These are phyloP conservation scores for Galeopterus variegatus DNA, from an alignment of 2,113 vertebrate genomes.

Conservation along the genomic window DNA sequence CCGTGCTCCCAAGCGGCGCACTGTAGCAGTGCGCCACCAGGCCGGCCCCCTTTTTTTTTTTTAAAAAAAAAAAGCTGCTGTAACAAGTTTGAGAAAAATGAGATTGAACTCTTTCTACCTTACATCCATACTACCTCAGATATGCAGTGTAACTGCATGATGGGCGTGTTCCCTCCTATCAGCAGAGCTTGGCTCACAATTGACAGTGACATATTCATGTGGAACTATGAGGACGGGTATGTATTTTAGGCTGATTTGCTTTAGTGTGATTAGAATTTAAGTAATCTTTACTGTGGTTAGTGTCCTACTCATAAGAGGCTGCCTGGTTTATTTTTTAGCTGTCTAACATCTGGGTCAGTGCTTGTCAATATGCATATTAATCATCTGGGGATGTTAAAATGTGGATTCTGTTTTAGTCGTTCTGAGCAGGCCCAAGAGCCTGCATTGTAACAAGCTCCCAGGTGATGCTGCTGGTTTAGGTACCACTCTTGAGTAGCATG, in stretches of 20 bases:
- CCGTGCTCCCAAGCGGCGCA: no score
- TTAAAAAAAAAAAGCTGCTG: not conserved
- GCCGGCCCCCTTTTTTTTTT: no score
- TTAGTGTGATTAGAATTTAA: not conserved
- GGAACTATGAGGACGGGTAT: slow-evolving; percentile 99
- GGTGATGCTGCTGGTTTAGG: not conserved
- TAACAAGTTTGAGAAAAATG: not conserved
- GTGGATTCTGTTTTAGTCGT: not conserved
- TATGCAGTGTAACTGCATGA: slow-evolving; percentile 99
- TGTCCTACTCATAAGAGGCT: not conserved
- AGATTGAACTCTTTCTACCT: slow-evolving; percentile 80
- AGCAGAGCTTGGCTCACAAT: slow-evolving; percentile 98
- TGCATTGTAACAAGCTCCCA: not conserved
- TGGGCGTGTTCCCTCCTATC: slow-evolving; percentile 99
- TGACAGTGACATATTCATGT: slow-evolving; percentile 99
- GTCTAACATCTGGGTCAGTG: not conserved
- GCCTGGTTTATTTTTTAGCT: slow-evolving; percentile 9
- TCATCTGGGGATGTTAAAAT: not conserved
- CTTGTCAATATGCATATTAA: not conserved
- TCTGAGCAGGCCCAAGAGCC: not conserved
- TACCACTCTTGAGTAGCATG: not conserved
- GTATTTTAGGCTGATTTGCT: slow-evolving; percentile 72
- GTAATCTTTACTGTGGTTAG: not conserved
- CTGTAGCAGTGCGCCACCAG: no score
- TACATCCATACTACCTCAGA: slow-evolving; percentile 91